Percentiles rank a stretch among this genome's conserved stretches.
Conservation (phyloP, 92 coral and sea anemone genomes). For the Porites divaricata region DNA sequence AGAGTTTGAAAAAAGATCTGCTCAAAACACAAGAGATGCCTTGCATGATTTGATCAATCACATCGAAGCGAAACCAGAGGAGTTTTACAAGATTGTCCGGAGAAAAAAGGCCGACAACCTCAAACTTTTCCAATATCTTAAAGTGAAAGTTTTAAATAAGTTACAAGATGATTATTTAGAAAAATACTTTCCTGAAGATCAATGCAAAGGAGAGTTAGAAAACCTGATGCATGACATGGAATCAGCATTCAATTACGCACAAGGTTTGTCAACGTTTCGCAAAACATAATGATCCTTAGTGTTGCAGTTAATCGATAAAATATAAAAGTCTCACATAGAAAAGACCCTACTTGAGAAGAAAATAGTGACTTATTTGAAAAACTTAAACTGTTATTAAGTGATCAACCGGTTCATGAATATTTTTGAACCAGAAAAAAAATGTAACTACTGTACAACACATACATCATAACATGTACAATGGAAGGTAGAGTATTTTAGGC, state of each 20-base stretch:
- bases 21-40: conserved; percentile 53
- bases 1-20: conserved; percentile 55
- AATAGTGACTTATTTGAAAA: no score
- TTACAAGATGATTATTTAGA: conserved; percentile 54
- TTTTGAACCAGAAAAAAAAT: no score
- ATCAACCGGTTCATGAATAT: no score
- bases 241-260: conserved; percentile 65
- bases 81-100: conserved; percentile 51
- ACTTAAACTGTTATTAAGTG: no score
- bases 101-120: conserved; percentile 60
- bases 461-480: no score
- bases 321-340: not conserved
- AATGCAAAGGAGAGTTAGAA: conserved; percentile 54
- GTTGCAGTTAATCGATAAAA: not conserved
- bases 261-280: conserved; percentile 42
- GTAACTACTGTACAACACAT: no score
- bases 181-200: conserved; percentile 47
- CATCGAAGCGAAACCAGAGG: conserved; percentile 55
- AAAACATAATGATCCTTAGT: not conserved
- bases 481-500: no score
- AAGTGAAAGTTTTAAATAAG: conserved; percentile 66
- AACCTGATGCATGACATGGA: conserved; percentile 37
- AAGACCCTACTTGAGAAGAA: no score
- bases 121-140: conserved; percentile 50
- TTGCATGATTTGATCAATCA: conserved; percentile 49